Percentiles rank a stretch among this genome's conserved stretches.
phyloP scores from a whole-genome alignment of 92 coral and sea anemone species.

The Heteractis magnifica region DNA sequence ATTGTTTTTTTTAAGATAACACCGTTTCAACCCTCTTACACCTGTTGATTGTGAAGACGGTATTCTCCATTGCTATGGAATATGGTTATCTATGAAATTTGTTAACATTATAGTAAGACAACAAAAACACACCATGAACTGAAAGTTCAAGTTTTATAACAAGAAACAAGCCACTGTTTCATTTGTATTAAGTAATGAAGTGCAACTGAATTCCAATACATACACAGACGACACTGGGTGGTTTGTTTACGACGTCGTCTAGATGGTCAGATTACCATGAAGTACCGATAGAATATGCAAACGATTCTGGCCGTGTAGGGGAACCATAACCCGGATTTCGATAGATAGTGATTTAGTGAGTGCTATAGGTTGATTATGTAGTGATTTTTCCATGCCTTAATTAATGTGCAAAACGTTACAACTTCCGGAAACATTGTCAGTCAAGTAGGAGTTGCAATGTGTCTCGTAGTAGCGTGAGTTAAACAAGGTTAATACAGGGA shows the following conservation, averaged over 20 bases:
- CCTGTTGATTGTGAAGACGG: neutral
- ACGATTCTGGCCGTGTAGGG: neutral
- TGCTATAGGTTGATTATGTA: neutral
- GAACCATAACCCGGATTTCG: neutral
- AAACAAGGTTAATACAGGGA: neutral
- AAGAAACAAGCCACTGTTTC: neutral
- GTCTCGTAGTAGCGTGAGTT: neutral
- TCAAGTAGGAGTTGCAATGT: neutral
- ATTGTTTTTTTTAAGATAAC: neutral
- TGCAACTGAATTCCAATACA: neutral
- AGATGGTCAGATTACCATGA: neutral
- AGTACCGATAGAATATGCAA: neutral
- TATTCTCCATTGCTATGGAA: too few relatives aligned
- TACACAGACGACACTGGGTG: neutral
- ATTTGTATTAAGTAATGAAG: neutral
- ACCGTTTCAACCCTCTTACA: neutral
- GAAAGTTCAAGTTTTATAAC: too few relatives aligned
- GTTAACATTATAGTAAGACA: neutral
- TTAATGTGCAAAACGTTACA: slow-evolving; percentile 2
- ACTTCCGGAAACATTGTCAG: slow-evolving; percentile 1
- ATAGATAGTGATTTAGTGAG: neutral
- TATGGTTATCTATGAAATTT: neutral
- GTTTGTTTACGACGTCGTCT: neutral
- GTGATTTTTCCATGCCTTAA: neutral
- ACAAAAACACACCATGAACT: neutral